These are phyloP conservation scores for Pogonocherus hispidulus DNA, from an alignment of 2,888 invertebrate species.

Conservation along the genomic window DNA sequence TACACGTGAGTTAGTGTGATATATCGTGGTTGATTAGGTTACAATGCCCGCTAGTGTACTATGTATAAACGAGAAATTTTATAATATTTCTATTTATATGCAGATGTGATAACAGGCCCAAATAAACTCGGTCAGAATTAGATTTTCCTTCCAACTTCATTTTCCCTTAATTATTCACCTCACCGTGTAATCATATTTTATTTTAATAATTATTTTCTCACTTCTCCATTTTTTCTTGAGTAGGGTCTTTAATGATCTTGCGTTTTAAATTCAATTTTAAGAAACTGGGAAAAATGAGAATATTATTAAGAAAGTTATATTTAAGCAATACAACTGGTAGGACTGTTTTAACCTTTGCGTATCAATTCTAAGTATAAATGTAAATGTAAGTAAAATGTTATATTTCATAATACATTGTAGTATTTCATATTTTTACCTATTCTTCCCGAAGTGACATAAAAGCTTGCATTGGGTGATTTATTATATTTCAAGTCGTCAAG, in stretches of 20 bases:
- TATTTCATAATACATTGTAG: too few relatives aligned
- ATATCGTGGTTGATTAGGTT: slow-evolving; percentile 30
- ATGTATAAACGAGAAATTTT: slow-evolving; percentile 52
- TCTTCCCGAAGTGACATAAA: too few relatives aligned
- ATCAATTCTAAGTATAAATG: too few relatives aligned
- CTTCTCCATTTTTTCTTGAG: slow-evolving; percentile 16
- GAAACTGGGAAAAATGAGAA: too few relatives aligned
- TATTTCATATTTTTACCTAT: too few relatives aligned
- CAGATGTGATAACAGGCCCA: slow-evolving; percentile 56
- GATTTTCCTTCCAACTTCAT: slow-evolving; percentile 51
- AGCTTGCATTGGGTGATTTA: too few relatives aligned
- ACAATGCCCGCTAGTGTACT: slow-evolving; percentile 31
- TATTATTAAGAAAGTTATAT: too few relatives aligned
- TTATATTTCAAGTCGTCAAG: too few relatives aligned
- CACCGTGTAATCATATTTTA: slow-evolving; percentile 35
- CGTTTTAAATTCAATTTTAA: not conserved
- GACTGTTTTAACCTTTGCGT: too few relatives aligned
- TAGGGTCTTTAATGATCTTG: slow-evolving; percentile 33
- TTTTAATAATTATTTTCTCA: slow-evolving; percentile 35
- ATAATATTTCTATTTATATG: slow-evolving; percentile 63
- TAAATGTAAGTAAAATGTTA: too few relatives aligned
- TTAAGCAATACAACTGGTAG: too few relatives aligned
- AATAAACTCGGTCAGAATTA: slow-evolving; percentile 53
- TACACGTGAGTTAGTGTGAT: slow-evolving; percentile 29
- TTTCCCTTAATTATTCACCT: slow-evolving; percentile 51